These are phyloP conservation scores for Rana temporaria DNA, from an alignment of 2,113 vertebrate genomes.

Conservation along the genomic window DNA sequence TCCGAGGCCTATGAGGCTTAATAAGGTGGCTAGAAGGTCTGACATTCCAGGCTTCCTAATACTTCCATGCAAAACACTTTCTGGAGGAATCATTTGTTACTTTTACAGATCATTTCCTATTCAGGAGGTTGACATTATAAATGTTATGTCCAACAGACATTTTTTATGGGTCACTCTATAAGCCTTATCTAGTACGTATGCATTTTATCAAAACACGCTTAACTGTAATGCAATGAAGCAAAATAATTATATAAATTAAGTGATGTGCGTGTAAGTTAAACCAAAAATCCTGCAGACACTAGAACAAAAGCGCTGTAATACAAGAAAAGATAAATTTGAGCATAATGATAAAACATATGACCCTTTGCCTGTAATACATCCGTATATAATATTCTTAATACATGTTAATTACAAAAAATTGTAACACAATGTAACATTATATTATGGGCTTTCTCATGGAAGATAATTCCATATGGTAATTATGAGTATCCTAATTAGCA, in stretches of 20 bases:
- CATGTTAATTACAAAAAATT: constrained; percentile 22
- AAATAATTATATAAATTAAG: neutral
- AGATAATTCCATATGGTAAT: constrained; percentile 11
- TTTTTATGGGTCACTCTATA: neutral
- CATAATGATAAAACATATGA: neutral
- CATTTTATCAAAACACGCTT: neutral
- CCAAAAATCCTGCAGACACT: neutral
- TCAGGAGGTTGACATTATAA: neutral
- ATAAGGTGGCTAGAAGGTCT: too few relatives aligned
- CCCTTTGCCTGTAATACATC: neutral
- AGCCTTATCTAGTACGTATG: neutral
- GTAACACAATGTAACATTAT: neutral
- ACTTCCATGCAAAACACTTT: neutral
- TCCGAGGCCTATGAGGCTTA: too few relatives aligned
- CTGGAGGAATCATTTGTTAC: neutral
- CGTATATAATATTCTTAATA: neutral
- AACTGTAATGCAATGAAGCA: constrained; percentile 5
- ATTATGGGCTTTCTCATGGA: neutral
- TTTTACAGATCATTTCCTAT: neutral
- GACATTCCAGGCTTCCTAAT: too few relatives aligned
- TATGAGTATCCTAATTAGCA: constrained; percentile 27
- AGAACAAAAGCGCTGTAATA: neutral
- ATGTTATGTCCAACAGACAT: neutral
- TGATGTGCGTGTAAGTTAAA: neutral
- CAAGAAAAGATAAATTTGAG: neutral